These are phyloP conservation scores for Ennomos quercinarius DNA, from an alignment of 2,888 invertebrate species.

Conservation along the genomic window DNA sequence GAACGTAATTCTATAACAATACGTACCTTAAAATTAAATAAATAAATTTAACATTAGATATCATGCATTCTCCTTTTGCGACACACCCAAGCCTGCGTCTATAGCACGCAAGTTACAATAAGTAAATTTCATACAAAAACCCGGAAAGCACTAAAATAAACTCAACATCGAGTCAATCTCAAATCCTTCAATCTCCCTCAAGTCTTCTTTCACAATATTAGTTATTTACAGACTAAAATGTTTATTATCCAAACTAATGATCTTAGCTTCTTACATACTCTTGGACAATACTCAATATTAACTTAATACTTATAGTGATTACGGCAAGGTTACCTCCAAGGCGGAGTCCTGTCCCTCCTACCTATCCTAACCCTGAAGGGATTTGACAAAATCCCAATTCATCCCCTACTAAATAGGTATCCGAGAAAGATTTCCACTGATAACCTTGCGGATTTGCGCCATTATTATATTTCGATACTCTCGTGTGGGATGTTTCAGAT, in stretches of 20 bases:
- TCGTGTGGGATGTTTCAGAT: conserved; percentile 12
- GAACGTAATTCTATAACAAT: no score
- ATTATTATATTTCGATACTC: conserved; percentile 29
- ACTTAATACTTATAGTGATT: conserved; percentile 36
- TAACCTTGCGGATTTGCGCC: conserved; percentile 38
- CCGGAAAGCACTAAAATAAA: no score
- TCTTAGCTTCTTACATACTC: conserved; percentile 3
- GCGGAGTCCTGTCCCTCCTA: conserved; percentile 36
- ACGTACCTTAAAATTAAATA: no score
- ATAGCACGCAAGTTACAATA: no score
- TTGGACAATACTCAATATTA: conserved; percentile 25
- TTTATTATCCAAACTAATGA: conserved; percentile 16
- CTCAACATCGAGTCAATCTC: no score
- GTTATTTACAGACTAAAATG: no score
- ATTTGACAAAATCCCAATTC: conserved; percentile 46
- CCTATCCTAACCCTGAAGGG: conserved; percentile 43
- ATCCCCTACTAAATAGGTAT: conserved; percentile 55
- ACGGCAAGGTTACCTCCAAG: conserved; percentile 23
- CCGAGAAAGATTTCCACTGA: conserved; percentile 32
- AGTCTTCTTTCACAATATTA: no score
- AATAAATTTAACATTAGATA: no score
- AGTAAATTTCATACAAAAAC: no score
- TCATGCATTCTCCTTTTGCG: no score
- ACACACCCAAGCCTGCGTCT: no score
- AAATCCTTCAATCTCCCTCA: no score